Evolutionary conservation across 2,797 vertebrate genomes (phyloP).

Genomic region (Ptychobarbus kaznakovi): DNA sequence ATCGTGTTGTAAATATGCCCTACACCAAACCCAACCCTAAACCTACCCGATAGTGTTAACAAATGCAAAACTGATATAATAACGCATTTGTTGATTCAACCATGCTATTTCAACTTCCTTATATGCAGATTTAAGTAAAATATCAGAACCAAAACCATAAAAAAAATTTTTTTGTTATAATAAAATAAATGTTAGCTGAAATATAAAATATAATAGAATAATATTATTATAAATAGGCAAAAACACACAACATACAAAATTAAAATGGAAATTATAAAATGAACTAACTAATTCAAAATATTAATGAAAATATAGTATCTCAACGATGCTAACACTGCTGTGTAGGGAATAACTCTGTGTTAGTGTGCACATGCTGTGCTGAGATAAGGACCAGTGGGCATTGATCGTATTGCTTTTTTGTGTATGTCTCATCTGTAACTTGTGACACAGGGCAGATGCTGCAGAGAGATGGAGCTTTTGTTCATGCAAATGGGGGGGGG

Average conservation of each 20-base stretch:
- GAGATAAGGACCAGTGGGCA: slow-evolving; percentile 23
- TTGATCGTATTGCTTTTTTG: slow-evolving; percentile 28
- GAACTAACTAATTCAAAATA: too few species aligned
- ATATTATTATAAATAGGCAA: too few species aligned
- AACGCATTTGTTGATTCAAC: too few species aligned
- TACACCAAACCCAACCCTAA: too few species aligned
- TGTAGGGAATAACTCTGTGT: neutral
- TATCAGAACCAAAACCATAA: too few species aligned
- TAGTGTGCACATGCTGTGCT: slow-evolving; percentile 28
- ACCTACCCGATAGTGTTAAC: too few species aligned
- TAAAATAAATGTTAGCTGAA: neutral
- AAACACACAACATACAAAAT: neutral
- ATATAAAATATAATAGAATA: neutral
- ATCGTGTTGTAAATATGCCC: too few species aligned
- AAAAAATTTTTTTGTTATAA: too few species aligned
- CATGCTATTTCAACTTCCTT: too few species aligned
- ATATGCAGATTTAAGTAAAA: too few species aligned
- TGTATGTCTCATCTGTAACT: slow-evolving; percentile 61
- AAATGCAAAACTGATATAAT: too few species aligned
- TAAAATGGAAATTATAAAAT: neutral
- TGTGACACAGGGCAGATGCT: slow-evolving; percentile 67
- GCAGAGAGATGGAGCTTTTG: slow-evolving; percentile 60
- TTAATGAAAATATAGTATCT: neutral
- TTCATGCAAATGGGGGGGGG: slow-evolving; percentile 53
- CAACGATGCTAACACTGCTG: neutral